A percentile compares a stretch with the other conserved stretches of the same genome.
Evolutionary conservation across 2,888 invertebrate genomes (phyloP).

Genomic region (Cantharis rufa): DNA sequence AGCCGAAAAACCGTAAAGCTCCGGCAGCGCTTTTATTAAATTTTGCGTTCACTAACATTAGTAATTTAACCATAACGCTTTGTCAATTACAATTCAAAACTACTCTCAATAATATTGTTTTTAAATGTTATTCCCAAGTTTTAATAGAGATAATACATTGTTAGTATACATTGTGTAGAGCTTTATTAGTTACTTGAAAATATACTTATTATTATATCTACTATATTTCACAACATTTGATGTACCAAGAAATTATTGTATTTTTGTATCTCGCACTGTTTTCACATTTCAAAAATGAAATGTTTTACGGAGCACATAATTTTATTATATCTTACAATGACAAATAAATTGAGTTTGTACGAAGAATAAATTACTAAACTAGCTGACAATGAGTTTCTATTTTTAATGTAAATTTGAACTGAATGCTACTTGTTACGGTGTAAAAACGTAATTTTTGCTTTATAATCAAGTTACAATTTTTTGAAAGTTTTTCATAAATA

Average conservation of each 20-base stretch:
- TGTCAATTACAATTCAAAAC: conserved; percentile 20
- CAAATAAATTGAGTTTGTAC: background rate
- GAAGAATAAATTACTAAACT: background rate
- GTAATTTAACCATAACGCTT: conserved; percentile 40
- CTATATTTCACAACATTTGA: background rate
- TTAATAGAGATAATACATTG: background rate
- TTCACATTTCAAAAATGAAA: background rate
- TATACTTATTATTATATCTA: no score
- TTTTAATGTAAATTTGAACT: background rate
- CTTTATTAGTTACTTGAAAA: no score
- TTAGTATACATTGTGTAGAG: no score
- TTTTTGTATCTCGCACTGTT: background rate
- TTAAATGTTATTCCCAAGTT: background rate
- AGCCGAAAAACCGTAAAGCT: conserved; percentile 35
- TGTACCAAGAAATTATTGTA: background rate
- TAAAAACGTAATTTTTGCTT: background rate
- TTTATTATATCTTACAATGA: background rate
- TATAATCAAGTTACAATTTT: background rate
- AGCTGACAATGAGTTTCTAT: background rate
- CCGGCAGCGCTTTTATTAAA: conserved; percentile 41
- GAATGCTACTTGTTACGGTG: background rate
- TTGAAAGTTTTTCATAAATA: background rate
- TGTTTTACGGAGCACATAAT: background rate
- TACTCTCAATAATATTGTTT: background rate
- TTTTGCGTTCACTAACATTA: conserved; percentile 43